Evolutionary conservation across 2,797 vertebrate species (phyloP).

Genomic region (Synanceia verrucosa): DNA sequence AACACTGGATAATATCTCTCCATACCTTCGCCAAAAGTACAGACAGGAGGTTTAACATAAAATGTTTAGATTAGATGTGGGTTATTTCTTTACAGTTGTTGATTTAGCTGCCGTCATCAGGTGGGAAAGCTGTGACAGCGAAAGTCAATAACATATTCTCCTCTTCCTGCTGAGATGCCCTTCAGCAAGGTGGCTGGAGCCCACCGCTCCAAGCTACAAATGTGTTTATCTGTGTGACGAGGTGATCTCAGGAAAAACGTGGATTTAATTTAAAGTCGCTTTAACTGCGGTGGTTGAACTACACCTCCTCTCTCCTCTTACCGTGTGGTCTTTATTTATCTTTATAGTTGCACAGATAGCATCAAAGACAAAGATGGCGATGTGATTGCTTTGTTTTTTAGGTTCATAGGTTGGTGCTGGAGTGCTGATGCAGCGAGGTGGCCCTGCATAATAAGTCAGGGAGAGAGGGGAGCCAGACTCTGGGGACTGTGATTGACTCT

Average conservation of each 20-base stretch:
- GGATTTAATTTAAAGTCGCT: conserved; percentile 19
- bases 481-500: conserved; percentile 57
- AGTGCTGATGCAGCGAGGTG: conserved; percentile 49
- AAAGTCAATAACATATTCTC: not conserved
- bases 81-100: not conserved
- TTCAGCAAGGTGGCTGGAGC: not conserved
- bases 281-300: not conserved
- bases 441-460: conserved; percentile 55
- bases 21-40: not conserved
- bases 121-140: not conserved
- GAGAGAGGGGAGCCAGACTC: conserved; percentile 29
- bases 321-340: conserved; percentile 21
- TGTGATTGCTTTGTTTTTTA: conserved; percentile 50
- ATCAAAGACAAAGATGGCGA: conserved; percentile 29
- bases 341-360: conserved; percentile 40
- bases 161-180: conserved; percentile 5
- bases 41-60: not conserved
- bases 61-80: not conserved
- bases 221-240: not conserved
- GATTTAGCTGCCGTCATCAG: not conserved
- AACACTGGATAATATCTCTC: not conserved
- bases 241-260: conserved; percentile 2
- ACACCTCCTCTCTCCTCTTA: not conserved
- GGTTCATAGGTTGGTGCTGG: conserved; percentile 18
- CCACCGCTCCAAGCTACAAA: not conserved